These are phyloP conservation scores for Trissoscelio sp. DNA, from an alignment of 2,888 invertebrate species.

Conservation along the genomic window DNA sequence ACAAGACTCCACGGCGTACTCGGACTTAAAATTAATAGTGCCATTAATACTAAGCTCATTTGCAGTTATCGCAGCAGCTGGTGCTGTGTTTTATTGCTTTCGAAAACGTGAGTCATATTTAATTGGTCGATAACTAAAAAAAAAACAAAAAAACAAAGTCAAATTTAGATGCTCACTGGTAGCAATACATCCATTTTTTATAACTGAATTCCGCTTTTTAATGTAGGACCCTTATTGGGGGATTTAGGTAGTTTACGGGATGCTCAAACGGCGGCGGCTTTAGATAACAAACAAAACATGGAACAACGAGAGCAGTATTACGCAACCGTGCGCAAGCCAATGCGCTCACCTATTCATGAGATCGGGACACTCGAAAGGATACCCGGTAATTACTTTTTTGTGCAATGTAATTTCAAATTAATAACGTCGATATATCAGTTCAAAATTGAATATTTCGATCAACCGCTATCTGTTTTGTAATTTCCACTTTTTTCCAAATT, in stretches of 20 bases:
- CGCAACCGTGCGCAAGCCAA: slow-evolving; percentile 82
- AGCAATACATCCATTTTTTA: too few species aligned
- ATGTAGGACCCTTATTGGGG: slow-evolving; percentile 85
- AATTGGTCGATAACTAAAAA: too few species aligned
- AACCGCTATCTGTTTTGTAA: neutral
- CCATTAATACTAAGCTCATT: slow-evolving; percentile 81
- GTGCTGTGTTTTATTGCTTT: slow-evolving; percentile 82
- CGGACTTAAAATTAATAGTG: slow-evolving; percentile 81
- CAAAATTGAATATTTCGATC: neutral
- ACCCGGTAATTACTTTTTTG: slow-evolving; percentile 77
- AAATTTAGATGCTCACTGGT: too few species aligned
- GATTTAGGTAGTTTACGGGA: slow-evolving; percentile 82
- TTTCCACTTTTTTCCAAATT: too few species aligned
- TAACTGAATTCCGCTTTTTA: slow-evolving; percentile 34
- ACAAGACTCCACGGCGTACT: slow-evolving; percentile 80
- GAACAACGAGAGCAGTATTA: slow-evolving; percentile 83
- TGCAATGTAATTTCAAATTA: slow-evolving; percentile 26
- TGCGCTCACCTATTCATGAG: slow-evolving; percentile 84
- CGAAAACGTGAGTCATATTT: slow-evolving; percentile 80
- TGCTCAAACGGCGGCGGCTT: slow-evolving; percentile 81
- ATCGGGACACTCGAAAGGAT: slow-evolving; percentile 83
- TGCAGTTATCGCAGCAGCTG: slow-evolving; percentile 81
- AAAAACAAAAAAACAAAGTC: too few species aligned
- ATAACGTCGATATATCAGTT: neutral
- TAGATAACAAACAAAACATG: slow-evolving; percentile 83